Base-by-base conservation (phyloP, 1,140 invertebrate genomes). In the Pantala flavescens region DNA sequence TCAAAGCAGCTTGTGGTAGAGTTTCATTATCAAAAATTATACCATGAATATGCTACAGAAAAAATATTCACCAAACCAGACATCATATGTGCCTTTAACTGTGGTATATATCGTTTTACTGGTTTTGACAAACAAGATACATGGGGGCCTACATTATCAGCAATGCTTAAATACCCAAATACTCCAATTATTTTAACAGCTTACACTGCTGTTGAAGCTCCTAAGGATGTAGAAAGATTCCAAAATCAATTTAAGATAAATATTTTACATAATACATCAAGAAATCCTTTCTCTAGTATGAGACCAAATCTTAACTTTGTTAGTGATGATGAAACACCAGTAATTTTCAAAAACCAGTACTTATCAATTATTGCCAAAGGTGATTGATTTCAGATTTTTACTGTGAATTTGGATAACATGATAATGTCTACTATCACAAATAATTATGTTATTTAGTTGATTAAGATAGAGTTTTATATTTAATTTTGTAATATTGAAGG, bases 341-440 rank as follows among this genome's bases (percentile, higher is more conserved):
- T 91, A 23, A 87, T 91, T 76, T 91, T 89, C 78, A 91, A 91
- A 78, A 92, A 91, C 82, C 87, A 88, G 82, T 90, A 85, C 80
- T 82, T 86, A 43, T 73, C 74, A 19, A 36, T 36, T 9, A 74
- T 78, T 74, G 76, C 77, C 19, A 76, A 75, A 73, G 0, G 16
- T 77, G 0, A 76, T 81, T 10, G 12, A 63, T 63, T n/a, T n/a
- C n/a, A n/a, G n/a, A n/a, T n/a, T n/a, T n/a, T n/a, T n/a, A n/a
- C n/a, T n/a, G n/a, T n/a, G n/a, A n/a, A n/a, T n/a, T n/a, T n/a
- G n/a, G n/a, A n/a, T n/a, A n/a, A n/a, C n/a, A n/a, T n/a, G n/a
- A n/a, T n/a, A n/a, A n/a, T n/a, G n/a, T n/a, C n/a, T n/a, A n/a
- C n/a, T n/a, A n/a, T n/a, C n/a, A n/a, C n/a, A n/a, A n/a, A n/a